A percentile compares a stretch with the other conserved stretches of the same genome.
Conservation (phyloP, 2,797 vertebrate genomes). For the Triplophysa bombifrons region DNA sequence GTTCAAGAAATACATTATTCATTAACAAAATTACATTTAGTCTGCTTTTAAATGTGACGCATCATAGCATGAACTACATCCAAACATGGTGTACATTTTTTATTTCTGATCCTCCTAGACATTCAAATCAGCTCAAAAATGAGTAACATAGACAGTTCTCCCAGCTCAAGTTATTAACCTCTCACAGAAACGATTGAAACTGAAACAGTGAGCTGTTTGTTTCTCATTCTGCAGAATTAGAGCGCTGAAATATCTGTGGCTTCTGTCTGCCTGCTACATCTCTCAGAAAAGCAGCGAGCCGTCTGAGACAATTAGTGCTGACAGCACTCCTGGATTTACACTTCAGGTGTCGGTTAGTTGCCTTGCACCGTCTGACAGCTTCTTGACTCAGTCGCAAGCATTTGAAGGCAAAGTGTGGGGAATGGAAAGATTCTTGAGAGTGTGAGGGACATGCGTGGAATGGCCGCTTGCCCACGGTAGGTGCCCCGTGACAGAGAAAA, state of each 20-base stretch:
- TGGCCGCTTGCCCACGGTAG: conserved; percentile 65
- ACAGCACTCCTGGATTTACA: conserved; percentile 33
- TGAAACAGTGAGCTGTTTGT: conserved; percentile 22
- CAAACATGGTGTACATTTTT: background rate
- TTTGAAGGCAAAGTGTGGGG: conserved; percentile 62
- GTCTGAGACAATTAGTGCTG: conserved; percentile 22
- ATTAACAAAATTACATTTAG: no score
- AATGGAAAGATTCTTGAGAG: conserved; percentile 67
- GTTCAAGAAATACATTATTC: no score
- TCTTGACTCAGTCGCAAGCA: conserved; percentile 75
- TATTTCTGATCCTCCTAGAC: background rate
- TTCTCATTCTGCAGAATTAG: conserved; percentile 24
- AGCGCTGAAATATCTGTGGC: conserved; percentile 7
- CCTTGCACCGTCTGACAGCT: conserved; percentile 73
- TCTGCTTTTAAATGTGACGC: background rate
- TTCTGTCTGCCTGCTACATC: conserved; percentile 18
- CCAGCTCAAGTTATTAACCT: conserved; percentile 2
- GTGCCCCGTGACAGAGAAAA: conserved; percentile 73
- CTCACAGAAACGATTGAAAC: background rate
- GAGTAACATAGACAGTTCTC: background rate
- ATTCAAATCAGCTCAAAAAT: background rate
- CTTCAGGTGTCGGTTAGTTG: conserved; percentile 62
- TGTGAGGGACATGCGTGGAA: conserved; percentile 61
- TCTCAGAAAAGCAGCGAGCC: conserved; percentile 23
- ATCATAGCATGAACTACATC: background rate